Percentiles rank a stretch among this genome's conserved stretches.
Evolutionary conservation across 2,888 invertebrate genomes (phyloP).

Genomic region (Vanessa cardui): DNA sequence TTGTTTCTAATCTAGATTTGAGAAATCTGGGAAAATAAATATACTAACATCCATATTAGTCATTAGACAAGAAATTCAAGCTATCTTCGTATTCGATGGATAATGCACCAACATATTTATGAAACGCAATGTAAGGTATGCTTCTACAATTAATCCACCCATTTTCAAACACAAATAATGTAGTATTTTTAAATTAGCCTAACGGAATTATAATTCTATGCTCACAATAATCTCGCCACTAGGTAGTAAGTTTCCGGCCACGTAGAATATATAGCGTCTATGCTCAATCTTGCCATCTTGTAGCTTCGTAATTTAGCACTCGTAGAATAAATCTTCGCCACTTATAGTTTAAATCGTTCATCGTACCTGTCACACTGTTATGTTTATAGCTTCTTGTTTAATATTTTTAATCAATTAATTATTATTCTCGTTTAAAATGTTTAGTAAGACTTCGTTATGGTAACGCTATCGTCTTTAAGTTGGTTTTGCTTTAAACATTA

Average conservation of each 20-base stretch:
- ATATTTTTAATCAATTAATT: neutral
- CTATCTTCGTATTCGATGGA: too few species aligned
- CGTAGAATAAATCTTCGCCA: slow-evolving; percentile 7
- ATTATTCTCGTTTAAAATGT: neutral
- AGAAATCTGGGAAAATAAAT: neutral
- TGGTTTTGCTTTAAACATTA: too few species aligned
- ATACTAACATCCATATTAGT: neutral
- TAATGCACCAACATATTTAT: neutral
- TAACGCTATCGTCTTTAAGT: too few species aligned
- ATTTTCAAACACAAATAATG: slow-evolving; percentile 30
- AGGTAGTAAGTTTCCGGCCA: slow-evolving; percentile 52
- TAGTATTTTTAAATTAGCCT: slow-evolving; percentile 28
- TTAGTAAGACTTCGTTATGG: neutral
- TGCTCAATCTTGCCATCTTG: slow-evolving; percentile 50
- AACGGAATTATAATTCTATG: slow-evolving; percentile 43
- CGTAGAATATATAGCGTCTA: slow-evolving; percentile 45
- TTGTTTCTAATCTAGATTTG: too few species aligned
- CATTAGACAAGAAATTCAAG: neutral
- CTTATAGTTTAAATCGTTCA: slow-evolving; percentile 1
- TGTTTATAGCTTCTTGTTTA: neutral
- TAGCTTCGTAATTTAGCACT: slow-evolving; percentile 14
- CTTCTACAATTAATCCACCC: slow-evolving; percentile 35
- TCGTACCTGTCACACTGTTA: slow-evolving; percentile 4
- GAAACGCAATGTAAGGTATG: slow-evolving; percentile 27
- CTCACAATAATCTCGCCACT: slow-evolving; percentile 63